Percentiles rank a stretch among this genome's conserved stretches.
Conservation (phyloP, 2,888 invertebrate species). For the Dryococelus australis region DNA sequence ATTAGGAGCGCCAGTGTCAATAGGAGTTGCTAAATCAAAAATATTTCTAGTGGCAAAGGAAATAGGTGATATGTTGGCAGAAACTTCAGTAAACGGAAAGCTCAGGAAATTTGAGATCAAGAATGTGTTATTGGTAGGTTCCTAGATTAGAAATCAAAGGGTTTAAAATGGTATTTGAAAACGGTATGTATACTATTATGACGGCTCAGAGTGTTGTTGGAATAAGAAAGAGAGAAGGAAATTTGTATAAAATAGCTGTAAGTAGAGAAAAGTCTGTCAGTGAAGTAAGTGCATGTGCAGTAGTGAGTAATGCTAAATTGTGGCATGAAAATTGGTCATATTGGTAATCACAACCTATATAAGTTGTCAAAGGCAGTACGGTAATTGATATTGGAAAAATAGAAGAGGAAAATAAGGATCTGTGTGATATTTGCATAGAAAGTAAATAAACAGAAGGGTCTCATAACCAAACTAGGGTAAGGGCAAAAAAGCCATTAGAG, state of each 20-base stretch:
- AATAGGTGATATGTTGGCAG: background rate
- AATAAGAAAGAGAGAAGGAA: background rate
- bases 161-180: background rate
- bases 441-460: too few species aligned
- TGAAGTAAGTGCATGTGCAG: background rate
- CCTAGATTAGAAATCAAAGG: constrained; percentile 3
- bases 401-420: too few species aligned
- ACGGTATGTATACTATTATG: background rate
- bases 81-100: background rate
- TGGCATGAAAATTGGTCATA: constrained; percentile 20
- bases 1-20: background rate
- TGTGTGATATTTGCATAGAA: too few species aligned
- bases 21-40: constrained; percentile 27
- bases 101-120: too few species aligned
- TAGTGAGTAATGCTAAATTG: background rate
- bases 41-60: background rate
- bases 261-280: background rate
- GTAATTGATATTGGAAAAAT: background rate
- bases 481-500: too few species aligned
- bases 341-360: constrained; percentile 7
- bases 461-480: too few species aligned
- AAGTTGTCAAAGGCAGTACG: constrained; percentile 11
- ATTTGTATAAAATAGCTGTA: constrained; percentile 12
- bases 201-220: background rate
- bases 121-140: too few species aligned